Evolutionary conservation across 2,888 invertebrate species (phyloP).

Genomic region (Eristalis pertinax): DNA sequence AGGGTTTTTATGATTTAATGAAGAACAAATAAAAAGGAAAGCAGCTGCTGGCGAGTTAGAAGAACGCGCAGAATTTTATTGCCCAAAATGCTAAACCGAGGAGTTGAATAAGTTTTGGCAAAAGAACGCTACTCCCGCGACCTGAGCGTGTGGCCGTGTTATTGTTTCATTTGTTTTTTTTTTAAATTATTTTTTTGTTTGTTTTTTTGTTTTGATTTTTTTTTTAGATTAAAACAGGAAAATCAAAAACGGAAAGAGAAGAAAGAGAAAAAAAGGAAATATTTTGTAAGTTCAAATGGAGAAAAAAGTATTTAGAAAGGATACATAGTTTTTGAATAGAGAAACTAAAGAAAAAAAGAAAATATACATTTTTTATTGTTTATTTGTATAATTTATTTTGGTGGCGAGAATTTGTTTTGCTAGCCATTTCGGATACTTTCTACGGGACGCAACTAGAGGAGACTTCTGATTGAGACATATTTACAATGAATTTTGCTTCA

Average conservation of each 20-base stretch:
- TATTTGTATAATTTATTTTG: background rate
- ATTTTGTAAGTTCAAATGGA: constrained; percentile 59
- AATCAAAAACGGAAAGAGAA: constrained; percentile 65
- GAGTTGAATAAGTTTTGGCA: constrained; percentile 79
- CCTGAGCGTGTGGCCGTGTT: constrained; percentile 75
- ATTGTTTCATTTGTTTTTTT: constrained; percentile 29
- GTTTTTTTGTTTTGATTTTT: constrained; percentile 22
- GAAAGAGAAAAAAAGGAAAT: constrained; percentile 67
- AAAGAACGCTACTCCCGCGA: constrained; percentile 80
- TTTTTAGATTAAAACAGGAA: constrained; percentile 21
- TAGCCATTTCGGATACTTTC: background rate
- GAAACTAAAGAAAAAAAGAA: background rate
- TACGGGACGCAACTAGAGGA: background rate
- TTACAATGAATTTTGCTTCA: background rate
- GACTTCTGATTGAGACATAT: background rate
- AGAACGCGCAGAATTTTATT: constrained; percentile 59
- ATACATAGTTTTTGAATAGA: constrained; percentile 43
- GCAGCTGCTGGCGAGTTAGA: constrained; percentile 45
- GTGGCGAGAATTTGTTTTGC: background rate
- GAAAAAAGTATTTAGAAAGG: constrained; percentile 61
- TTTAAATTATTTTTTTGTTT: constrained; percentile 42
- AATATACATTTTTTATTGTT: background rate
- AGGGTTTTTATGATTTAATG: background rate
- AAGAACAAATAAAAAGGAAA: constrained; percentile 10
- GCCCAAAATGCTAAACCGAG: constrained; percentile 80